These are phyloP conservation scores for Parochlus steinenii DNA, from an alignment of 2,888 invertebrate species.

Conservation along the genomic window DNA sequence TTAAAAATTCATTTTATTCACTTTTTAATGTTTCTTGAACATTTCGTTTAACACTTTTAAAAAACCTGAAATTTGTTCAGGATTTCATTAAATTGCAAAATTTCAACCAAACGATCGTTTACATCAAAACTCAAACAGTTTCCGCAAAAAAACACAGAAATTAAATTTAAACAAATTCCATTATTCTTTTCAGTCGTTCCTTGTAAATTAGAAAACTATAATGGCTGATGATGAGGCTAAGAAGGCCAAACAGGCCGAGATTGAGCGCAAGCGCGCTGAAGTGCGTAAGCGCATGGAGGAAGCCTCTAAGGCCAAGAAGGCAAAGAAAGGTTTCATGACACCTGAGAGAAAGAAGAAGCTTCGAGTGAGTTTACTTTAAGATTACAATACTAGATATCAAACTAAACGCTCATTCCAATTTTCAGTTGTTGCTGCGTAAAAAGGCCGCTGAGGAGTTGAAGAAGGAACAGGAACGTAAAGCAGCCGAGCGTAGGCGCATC, in stretches of 20 bases:
- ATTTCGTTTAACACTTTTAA: background rate
- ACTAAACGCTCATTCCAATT: slow-evolving; percentile 12
- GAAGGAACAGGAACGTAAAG: slow-evolving; percentile 98
- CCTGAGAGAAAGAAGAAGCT: slow-evolving; percentile 99
- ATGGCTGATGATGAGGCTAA: slow-evolving; percentile 97
- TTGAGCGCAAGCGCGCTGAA: slow-evolving; percentile 97
- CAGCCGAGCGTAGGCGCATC: slow-evolving; percentile 93
- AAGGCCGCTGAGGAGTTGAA: slow-evolving; percentile 99
- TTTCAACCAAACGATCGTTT: background rate
- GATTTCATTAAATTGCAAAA: background rate
- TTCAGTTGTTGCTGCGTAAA: slow-evolving; percentile 93
- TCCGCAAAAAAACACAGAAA: background rate
- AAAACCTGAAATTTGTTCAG: background rate
- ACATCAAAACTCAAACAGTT: background rate
- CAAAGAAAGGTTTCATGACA: slow-evolving; percentile 99
- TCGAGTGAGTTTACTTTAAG: slow-evolving; percentile 51
- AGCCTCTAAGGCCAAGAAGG: slow-evolving; percentile 95
- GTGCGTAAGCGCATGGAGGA: slow-evolving; percentile 98
- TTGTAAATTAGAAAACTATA: slow-evolving; percentile 25
- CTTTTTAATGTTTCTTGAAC: background rate
- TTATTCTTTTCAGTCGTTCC: slow-evolving; percentile 15
- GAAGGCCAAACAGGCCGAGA: slow-evolving; percentile 95
- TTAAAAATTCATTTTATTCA: background rate
- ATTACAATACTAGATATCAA: slow-evolving; percentile 1
- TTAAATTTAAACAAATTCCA: slow-evolving; percentile 18